A percentile compares a stretch with the other conserved stretches of the same genome.
These are phyloP conservation scores for Acanthurus leucopareius DNA, from an alignment of 2,797 vertebrate genomes.

Conservation along the genomic window DNA sequence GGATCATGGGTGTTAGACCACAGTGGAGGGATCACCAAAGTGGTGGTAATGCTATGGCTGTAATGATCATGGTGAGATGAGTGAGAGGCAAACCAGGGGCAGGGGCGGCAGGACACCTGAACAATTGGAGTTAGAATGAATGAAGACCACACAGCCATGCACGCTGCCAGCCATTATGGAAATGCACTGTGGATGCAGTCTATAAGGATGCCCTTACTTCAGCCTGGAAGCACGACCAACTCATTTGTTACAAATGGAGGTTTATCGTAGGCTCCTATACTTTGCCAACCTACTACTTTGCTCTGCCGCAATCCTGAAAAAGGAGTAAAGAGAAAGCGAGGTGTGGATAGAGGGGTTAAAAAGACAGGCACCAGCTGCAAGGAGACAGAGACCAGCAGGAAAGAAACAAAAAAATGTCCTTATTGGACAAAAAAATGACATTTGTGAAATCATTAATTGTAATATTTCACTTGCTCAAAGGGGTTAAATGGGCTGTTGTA, in stretches of 20 bases:
- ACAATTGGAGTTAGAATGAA: conserved; percentile 62
- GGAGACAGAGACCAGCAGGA: conserved; percentile 71
- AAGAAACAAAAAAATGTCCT: conserved; percentile 35
- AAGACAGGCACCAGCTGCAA: conserved; percentile 41
- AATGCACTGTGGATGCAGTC: conserved; percentile 79
- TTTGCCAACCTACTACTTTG: conserved; percentile 99
- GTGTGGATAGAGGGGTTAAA: conserved; percentile 69
- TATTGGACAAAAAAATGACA: conserved; percentile 29
- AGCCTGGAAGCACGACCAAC: conserved; percentile 84
- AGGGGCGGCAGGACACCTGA: conserved; percentile 29
- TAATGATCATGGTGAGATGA: conserved; percentile 58
- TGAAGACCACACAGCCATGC: conserved; percentile 82
- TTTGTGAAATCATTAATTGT: conserved; percentile 36
- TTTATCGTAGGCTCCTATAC: conserved; percentile 99
- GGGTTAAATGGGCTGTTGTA: conserved; percentile 29
- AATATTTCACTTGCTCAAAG: conserved; percentile 30
- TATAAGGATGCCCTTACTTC: conserved; percentile 91
- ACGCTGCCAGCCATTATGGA: conserved; percentile 73
- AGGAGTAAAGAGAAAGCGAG: conserved; percentile 85
- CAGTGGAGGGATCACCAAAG: conserved; percentile 40
- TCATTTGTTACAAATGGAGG: conserved; percentile 86
- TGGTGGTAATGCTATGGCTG: conserved; percentile 41
- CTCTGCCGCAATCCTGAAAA: conserved; percentile 98
- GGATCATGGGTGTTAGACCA: conserved; percentile 48
- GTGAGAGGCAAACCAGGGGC: conserved; percentile 50